These are phyloP conservation scores for Gymnogyps californianus DNA, from an alignment of 2,113 vertebrate genomes.

Conservation along the genomic window DNA sequence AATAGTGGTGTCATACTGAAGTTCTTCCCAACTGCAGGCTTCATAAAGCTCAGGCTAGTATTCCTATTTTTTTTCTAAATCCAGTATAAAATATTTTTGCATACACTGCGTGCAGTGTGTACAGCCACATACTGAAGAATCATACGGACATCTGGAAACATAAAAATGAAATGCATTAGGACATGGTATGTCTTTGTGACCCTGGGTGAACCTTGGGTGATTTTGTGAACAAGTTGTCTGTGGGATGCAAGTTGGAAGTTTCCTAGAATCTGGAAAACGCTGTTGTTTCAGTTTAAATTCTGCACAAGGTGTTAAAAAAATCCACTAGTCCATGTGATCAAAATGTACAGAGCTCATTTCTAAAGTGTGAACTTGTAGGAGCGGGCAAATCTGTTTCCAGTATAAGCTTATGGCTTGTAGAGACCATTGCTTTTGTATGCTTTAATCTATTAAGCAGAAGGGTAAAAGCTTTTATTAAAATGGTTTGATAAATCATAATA, in stretches of 20 bases:
- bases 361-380: background rate
- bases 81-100: background rate
- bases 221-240: background rate
- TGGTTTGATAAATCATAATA: background rate
- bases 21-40: background rate
- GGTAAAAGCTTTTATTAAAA: background rate
- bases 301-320: background rate
- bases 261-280: background rate
- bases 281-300: background rate
- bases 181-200: background rate
- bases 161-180: background rate
- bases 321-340: background rate
- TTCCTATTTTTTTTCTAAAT: background rate
- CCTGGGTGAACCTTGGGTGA: background rate
- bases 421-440: background rate
- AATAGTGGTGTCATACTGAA: background rate
- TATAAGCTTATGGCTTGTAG: background rate
- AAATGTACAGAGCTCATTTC: background rate
- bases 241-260: background rate
- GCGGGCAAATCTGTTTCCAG: background rate
- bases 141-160: background rate
- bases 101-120: background rate
- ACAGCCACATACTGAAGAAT: background rate
- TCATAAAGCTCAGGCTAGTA: background rate
- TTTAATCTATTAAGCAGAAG: background rate